Conservation (phyloP, 1,140 invertebrate species). For the Asobara japonica region DNA sequence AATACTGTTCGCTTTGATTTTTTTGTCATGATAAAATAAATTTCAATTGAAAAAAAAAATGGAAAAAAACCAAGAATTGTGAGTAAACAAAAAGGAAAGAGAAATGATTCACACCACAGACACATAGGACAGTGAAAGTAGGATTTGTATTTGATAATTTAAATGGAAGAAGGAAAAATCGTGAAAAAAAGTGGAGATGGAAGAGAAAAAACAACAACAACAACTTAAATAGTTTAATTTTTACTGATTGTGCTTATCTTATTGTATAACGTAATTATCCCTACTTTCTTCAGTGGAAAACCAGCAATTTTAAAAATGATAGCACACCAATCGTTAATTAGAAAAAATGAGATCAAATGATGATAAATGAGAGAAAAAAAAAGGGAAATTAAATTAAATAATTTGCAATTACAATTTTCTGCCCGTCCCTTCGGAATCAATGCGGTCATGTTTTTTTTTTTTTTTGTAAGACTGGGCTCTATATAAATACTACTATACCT, state of each 20-base stretch:
- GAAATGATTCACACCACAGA: slow-evolving; percentile 44
- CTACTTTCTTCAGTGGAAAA: slow-evolving; percentile 59
- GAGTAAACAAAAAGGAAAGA: slow-evolving; percentile 39
- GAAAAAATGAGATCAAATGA: slow-evolving; percentile 31
- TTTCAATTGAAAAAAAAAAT: slow-evolving; percentile 37
- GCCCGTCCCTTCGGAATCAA: slow-evolving; percentile 63
- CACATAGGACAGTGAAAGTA: slow-evolving; percentile 64
- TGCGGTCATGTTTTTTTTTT: slow-evolving; percentile 64
- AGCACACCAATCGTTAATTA: slow-evolving; percentile 35
- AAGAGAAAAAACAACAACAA: neutral
- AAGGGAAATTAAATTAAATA: slow-evolving; percentile 35
- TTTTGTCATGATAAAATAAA: slow-evolving; percentile 54
- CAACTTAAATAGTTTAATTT: slow-evolving; percentile 62
- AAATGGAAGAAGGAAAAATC: no score
- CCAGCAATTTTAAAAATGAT: slow-evolving; percentile 41
- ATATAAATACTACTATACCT: slow-evolving; percentile 67
- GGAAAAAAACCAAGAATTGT: slow-evolving; percentile 45
- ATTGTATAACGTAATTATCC: slow-evolving; percentile 58
- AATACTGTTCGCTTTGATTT: slow-evolving; percentile 66
- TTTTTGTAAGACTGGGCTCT: slow-evolving; percentile 67
- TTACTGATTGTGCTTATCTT: slow-evolving; percentile 62
- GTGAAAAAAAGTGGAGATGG: neutral
- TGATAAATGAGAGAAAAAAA: slow-evolving; percentile 41
- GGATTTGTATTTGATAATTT: slow-evolving; percentile 65
- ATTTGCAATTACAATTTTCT: slow-evolving; percentile 59